phyloP scores from a whole-genome alignment of 2,888 invertebrate genomes.

The Eucera pruinosa region DNA sequence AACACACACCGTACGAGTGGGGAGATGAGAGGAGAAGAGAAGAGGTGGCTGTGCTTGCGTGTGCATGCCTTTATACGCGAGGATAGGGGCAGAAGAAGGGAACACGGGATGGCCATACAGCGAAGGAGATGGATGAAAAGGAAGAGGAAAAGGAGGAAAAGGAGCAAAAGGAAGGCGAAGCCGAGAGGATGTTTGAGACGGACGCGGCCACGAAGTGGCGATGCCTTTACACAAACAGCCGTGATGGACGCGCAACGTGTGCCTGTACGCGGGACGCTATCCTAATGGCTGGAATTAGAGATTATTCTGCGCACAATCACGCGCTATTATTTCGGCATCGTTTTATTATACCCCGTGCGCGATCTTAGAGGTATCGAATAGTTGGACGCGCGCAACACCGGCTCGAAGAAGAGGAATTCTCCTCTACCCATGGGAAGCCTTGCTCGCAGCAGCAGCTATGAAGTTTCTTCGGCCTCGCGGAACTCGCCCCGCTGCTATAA shows the following conservation, averaged over 20 bases:
- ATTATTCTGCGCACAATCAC: slow-evolving; percentile 30
- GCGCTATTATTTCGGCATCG: slow-evolving; percentile 29
- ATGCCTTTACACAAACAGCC: slow-evolving; percentile 40
- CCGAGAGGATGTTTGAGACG: slow-evolving; percentile 6
- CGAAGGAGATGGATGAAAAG: slow-evolving; percentile 15
- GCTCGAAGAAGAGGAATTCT: background rate
- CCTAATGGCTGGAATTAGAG: slow-evolving; percentile 45
- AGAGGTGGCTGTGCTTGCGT: background rate
- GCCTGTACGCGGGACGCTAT: slow-evolving; percentile 30
- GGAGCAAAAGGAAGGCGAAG: slow-evolving; percentile 20
- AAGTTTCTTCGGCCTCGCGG: background rate
- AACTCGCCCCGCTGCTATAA: too few relatives aligned
- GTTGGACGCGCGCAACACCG: background rate
- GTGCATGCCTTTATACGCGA: slow-evolving; percentile 16
- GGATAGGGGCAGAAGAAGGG: background rate
- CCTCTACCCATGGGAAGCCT: background rate
- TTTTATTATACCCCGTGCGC: slow-evolving; percentile 24
- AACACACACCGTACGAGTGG: too few relatives aligned
- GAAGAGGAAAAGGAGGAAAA: slow-evolving; percentile 16
- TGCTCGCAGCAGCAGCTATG: too few relatives aligned
- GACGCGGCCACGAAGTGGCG: slow-evolving; percentile 26
- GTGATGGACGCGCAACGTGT: slow-evolving; percentile 44
- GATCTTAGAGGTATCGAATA: background rate
- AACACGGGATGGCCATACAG: background rate
- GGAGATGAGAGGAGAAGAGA: too few relatives aligned